Percentiles rank a stretch among this genome's conserved stretches.
Conservation (phyloP, 2,113 vertebrate genomes). For the Eulemur rufifrons region DNA sequence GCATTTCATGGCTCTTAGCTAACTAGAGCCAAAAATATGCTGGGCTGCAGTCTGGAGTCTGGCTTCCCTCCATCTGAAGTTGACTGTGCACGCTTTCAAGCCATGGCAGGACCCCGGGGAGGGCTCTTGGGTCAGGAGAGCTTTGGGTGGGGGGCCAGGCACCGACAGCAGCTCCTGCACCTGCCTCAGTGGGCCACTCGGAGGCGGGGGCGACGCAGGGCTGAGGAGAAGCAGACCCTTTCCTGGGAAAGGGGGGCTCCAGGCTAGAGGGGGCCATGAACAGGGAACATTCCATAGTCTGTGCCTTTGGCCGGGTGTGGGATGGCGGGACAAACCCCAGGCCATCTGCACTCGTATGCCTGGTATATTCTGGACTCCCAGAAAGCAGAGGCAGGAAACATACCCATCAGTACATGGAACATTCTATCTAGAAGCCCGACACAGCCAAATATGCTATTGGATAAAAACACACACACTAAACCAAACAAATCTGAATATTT, state of each 20-base stretch:
- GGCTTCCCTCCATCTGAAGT: neutral
- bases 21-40: slow-evolving; percentile 69
- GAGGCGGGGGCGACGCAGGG: fast-evolving
- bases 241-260: neutral
- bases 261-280: neutral
- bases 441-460: neutral
- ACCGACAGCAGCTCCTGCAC: neutral
- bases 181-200: neutral
- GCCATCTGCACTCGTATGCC: neutral
- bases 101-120: neutral
- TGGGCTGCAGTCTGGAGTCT: neutral
- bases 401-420: neutral
- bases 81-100: slow-evolving; percentile 3
- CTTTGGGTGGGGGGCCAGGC: neutral
- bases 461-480: neutral
- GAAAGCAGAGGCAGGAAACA: neutral
- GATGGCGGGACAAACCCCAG: neutral
- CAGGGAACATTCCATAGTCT: too few relatives aligned
- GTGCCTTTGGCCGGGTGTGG: neutral
- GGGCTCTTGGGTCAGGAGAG: neutral
- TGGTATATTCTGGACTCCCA: neutral
- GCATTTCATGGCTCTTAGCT: slow-evolving; percentile 73
- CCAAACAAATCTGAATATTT: neutral
- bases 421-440: neutral
- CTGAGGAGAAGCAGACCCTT: neutral